Conservation (phyloP, 2,113 vertebrate species). For the Burhinus oedicnemus region DNA sequence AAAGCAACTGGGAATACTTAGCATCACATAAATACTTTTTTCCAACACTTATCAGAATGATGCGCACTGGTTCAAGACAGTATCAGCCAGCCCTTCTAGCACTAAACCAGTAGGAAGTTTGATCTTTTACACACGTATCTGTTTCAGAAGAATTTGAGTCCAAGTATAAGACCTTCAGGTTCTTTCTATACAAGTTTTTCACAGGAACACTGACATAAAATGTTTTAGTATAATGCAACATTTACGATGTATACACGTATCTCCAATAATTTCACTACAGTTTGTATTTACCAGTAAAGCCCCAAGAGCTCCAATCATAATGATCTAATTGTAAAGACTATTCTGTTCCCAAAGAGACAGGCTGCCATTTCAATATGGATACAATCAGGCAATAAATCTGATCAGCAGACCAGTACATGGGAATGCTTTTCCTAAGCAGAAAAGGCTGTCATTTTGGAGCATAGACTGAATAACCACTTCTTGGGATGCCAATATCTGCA, state of each 20-base stretch:
- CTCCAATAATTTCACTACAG: background rate
- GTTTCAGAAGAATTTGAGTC: background rate
- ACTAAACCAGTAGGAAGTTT: background rate
- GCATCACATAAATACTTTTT: background rate
- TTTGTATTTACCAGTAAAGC: background rate
- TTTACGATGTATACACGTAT: fast-evolving
- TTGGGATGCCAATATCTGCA: background rate
- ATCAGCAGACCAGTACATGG: background rate
- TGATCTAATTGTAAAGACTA: background rate
- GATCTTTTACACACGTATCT: background rate
- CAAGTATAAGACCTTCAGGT: background rate
- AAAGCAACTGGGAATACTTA: background rate
- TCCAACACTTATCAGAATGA: background rate
- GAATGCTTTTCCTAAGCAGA: background rate
- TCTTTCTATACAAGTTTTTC: background rate
- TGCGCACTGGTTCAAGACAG: background rate
- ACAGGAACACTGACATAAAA: background rate
- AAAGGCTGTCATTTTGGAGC: background rate
- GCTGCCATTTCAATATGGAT: background rate
- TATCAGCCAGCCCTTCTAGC: background rate
- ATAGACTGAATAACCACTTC: background rate
- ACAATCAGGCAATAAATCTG: background rate
- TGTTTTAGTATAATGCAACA: background rate
- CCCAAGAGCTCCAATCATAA: background rate
- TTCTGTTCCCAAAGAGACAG: background rate